Conservation (phyloP, 2,797 vertebrate species). For the Danio kyathit region DNA sequence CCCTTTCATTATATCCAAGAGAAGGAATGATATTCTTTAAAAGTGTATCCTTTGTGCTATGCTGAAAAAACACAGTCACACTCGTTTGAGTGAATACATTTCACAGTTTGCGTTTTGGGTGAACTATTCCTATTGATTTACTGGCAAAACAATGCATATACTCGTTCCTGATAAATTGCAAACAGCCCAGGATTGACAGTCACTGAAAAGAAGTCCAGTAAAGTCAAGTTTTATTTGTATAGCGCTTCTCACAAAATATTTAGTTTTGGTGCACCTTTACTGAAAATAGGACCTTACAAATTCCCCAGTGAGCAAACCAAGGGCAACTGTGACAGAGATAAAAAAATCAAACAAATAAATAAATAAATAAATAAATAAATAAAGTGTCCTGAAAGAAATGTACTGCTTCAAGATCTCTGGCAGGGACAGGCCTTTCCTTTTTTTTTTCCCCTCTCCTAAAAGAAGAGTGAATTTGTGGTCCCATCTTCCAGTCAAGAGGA, state of each 20-base stretch:
- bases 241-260: background rate
- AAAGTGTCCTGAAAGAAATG: background rate
- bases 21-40: too few species aligned
- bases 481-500: slow-evolving; percentile 50
- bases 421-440: slow-evolving; percentile 3
- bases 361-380: background rate
- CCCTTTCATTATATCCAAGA: background rate
- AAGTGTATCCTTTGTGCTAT: background rate
- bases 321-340: background rate
- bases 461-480: slow-evolving; percentile 17
- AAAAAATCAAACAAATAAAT: too few species aligned
- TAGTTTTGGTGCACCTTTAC: slow-evolving; percentile 2
- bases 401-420: background rate
- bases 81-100: background rate
- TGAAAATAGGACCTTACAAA: background rate
- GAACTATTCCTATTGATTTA: background rate
- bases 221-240: slow-evolving; percentile 17
- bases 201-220: background rate
- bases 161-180: background rate
- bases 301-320: slow-evolving; percentile 8
- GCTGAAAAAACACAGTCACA: background rate
- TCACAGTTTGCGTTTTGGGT: background rate
- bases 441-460: slow-evolving; percentile 15
- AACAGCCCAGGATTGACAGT: slow-evolving; percentile 1
- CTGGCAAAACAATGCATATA: background rate